Evolutionary conservation across 2,797 vertebrate genomes (phyloP).

Genomic region (Hoplostethus mediterraneus): DNA sequence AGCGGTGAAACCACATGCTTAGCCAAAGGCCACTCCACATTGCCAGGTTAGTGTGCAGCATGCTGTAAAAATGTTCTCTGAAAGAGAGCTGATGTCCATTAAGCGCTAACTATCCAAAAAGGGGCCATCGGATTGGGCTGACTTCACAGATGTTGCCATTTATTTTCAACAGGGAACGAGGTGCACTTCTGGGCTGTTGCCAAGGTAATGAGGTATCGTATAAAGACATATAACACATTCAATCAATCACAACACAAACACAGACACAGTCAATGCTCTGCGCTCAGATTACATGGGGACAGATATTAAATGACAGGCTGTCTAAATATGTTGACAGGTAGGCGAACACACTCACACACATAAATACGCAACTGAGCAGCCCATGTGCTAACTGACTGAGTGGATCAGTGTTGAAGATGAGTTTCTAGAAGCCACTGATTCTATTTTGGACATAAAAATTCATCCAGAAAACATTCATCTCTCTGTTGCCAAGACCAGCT

Average conservation of each 20-base stretch:
- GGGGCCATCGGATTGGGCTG: slow-evolving; percentile 58
- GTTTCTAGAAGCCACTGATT: too few relatives aligned
- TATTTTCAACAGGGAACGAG: slow-evolving; percentile 61
- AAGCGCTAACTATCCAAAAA: slow-evolving; percentile 69
- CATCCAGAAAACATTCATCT: slow-evolving; percentile 1
- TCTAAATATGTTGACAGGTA: background rate
- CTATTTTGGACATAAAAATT: background rate
- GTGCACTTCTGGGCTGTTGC: slow-evolving; percentile 42
- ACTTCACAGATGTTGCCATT: slow-evolving; percentile 65
- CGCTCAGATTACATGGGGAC: background rate
- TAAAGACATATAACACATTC: slow-evolving; percentile 28
- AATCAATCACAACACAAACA: slow-evolving; percentile 30
- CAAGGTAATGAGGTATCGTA: slow-evolving; percentile 17
- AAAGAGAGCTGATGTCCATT: slow-evolving; percentile 70
- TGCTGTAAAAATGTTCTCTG: slow-evolving; percentile 61
- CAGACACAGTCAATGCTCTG: slow-evolving; percentile 23
- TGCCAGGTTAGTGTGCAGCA: slow-evolving; percentile 30
- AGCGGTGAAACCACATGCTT: slow-evolving; percentile 56
- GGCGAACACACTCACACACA: background rate
- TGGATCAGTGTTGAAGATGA: background rate
- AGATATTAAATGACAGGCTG: background rate
- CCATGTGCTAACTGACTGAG: background rate
- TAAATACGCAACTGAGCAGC: background rate
- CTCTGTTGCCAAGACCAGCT: background rate
- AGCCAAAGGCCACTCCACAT: slow-evolving; percentile 43